These are phyloP conservation scores for Notamacropus eugenii DNA, from an alignment of 2,797 vertebrate genomes.

Conservation along the genomic window DNA sequence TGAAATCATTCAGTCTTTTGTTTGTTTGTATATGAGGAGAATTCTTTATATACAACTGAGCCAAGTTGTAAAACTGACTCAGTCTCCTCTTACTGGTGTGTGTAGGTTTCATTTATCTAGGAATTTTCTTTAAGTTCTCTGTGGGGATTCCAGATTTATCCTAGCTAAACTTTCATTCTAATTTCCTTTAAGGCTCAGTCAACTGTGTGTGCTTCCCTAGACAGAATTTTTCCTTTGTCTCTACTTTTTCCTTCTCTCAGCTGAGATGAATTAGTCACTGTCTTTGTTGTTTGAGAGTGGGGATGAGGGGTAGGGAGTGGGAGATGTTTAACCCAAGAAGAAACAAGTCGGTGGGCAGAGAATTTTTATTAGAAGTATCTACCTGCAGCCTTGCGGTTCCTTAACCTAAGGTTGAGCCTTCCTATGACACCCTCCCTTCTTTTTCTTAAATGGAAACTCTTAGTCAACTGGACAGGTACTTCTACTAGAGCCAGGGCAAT, in stretches of 20 bases:
- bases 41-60: neutral
- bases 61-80: neutral
- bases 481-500: neutral
- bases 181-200: neutral
- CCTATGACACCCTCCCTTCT: neutral
- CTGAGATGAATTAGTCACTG: neutral
- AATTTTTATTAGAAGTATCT: neutral
- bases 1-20: neutral
- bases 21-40: neutral
- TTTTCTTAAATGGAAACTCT: neutral
- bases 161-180: neutral
- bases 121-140: neutral
- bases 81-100: neutral
- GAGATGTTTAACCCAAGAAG: neutral
- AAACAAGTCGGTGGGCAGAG: neutral
- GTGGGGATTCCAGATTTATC: neutral
- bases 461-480: neutral
- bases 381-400: neutral
- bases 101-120: neutral
- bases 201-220: neutral
- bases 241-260: neutral
- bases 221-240: neutral
- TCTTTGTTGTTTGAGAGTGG: neutral
- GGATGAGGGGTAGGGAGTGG: fast-evolving
- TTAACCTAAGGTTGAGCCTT: neutral